Evolutionary conservation across 2,888 invertebrate species (phyloP), one percentile per base, ranked within the genome.

Genomic region (Lasioglossum morio): DNA sequence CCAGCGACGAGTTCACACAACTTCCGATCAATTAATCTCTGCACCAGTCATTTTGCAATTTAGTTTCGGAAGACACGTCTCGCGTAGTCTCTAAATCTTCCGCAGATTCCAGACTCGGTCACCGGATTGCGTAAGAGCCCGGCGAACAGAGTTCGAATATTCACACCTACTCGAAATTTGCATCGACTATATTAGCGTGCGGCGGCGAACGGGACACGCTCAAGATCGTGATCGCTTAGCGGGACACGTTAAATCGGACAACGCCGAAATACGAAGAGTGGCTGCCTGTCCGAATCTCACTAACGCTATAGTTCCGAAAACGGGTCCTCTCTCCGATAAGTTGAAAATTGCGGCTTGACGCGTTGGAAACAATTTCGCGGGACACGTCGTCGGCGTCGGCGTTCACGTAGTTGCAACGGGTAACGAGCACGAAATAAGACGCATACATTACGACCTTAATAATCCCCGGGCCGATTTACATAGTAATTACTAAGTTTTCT

Each of bases 401-500:
- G 66, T 63, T 48, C 70, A 66, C 30, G 66, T 34, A 34, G 30
- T 66, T 66, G 19, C 34, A 34, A 8, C 30, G 34, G 78, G 82
- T 86, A 86, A 88, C 85, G 82, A 86, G 87, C 84, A 75, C 86
- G 83, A 82, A 87, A 87, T 88, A 89, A 89, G 88, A 84, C 85
- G 89, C 88, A 87, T 87, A 88, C 77, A 84, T 91, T 87, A 91
- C 60, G 81, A 88, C 86, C 84, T 90, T 90, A 90, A 90, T 90
- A 89, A 91, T 88, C 82, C 70, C 37, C n/a, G 43, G 83, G 16
- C 83, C 91, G 83, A 91, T 92, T 92, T 92, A 89, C 92, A 92
- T 92, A 87, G 91, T 92, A 92, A 91, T 92, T 91, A 88, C 86
- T 86, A 88, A 91, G 88, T 87, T 91, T 89, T 88, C 87, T 85